phyloP scores from a whole-genome alignment of 2,113 vertebrate genomes.

The Clarias gariepinus region DNA sequence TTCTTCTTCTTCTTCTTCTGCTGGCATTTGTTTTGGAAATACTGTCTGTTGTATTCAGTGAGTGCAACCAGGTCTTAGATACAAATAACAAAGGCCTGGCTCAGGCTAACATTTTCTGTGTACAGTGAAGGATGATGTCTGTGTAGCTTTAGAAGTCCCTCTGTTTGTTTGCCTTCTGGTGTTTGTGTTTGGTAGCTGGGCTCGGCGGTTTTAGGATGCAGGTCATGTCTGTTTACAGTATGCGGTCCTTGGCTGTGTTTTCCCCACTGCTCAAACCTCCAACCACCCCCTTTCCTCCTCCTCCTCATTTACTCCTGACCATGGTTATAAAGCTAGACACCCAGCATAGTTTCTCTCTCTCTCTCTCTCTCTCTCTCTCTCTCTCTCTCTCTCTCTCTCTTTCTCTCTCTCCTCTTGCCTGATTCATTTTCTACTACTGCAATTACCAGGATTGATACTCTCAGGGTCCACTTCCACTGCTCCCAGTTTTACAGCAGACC shows the following conservation, averaged over 20 bases:
- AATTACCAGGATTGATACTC: slow-evolving; percentile 73
- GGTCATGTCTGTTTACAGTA: slow-evolving; percentile 55
- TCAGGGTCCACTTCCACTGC: slow-evolving; percentile 58
- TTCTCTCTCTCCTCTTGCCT: slow-evolving; percentile 57
- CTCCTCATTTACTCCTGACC: slow-evolving; percentile 47
- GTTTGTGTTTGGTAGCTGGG: slow-evolving; percentile 37
- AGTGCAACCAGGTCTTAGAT: slow-evolving; percentile 15
- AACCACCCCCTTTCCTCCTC: not conserved
- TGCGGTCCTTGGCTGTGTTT: slow-evolving; percentile 34
- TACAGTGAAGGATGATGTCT: slow-evolving; percentile 34
- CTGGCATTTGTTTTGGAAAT: slow-evolving; percentile 36
- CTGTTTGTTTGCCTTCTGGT: slow-evolving; percentile 46
- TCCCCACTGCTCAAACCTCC: slow-evolving; percentile 28
- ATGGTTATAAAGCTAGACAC: slow-evolving; percentile 43
- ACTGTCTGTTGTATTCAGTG: slow-evolving; percentile 30
- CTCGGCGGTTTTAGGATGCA: slow-evolving; percentile 35
- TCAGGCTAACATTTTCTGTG: slow-evolving; percentile 26
- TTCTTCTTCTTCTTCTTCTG: not conserved
- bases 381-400: slow-evolving; percentile 43
- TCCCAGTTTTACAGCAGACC: slow-evolving; percentile 53
- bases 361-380: slow-evolving; percentile 33
- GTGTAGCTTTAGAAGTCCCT: slow-evolving; percentile 44
- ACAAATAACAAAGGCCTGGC: slow-evolving; percentile 34
- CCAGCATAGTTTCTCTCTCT: slow-evolving; percentile 33
- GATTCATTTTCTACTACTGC: slow-evolving; percentile 66